Evolutionary conservation across 2,888 invertebrate genomes (phyloP).

Genomic region (Ophion ventricosus): DNA sequence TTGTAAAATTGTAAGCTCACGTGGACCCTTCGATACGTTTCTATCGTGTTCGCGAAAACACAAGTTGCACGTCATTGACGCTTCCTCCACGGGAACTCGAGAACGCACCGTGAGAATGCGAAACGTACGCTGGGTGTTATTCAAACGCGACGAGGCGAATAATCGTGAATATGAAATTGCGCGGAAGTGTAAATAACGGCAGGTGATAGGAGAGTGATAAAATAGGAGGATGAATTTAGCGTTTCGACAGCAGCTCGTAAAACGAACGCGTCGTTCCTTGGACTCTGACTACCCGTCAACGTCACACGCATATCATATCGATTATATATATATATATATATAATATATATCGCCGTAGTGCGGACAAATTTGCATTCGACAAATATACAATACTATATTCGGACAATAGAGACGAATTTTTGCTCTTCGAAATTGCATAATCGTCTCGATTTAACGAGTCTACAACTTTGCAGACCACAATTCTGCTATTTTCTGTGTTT

Average conservation of each 20-base stretch:
- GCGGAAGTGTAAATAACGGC: too few relatives aligned
- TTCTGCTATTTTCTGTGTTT: too few relatives aligned
- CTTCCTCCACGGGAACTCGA: not conserved
- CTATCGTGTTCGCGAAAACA: too few relatives aligned
- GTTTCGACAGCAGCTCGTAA: not conserved
- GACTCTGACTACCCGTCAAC: slow-evolving; percentile 53
- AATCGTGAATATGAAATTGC: too few relatives aligned
- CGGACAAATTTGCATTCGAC: slow-evolving; percentile 30
- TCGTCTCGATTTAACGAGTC: not conserved
- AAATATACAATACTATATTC: not conserved
- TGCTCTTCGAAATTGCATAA: slow-evolving; percentile 29
- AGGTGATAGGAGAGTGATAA: too few relatives aligned
- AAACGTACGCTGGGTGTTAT: too few relatives aligned
- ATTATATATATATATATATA: too few relatives aligned
- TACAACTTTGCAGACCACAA: not conserved
- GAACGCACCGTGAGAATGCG: not conserved
- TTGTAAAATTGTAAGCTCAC: too few relatives aligned
- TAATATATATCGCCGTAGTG: not conserved
- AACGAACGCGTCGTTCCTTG: slow-evolving; percentile 40
- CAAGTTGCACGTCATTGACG: too few relatives aligned
- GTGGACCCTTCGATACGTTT: too few relatives aligned
- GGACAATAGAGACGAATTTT: slow-evolving; percentile 35
- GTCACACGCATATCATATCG: slow-evolving; percentile 44
- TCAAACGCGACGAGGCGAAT: too few relatives aligned
- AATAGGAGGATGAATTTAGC: not conserved